Evolutionary conservation across 2,797 vertebrate genomes (phyloP).

Genomic region (Falco concolor): DNA sequence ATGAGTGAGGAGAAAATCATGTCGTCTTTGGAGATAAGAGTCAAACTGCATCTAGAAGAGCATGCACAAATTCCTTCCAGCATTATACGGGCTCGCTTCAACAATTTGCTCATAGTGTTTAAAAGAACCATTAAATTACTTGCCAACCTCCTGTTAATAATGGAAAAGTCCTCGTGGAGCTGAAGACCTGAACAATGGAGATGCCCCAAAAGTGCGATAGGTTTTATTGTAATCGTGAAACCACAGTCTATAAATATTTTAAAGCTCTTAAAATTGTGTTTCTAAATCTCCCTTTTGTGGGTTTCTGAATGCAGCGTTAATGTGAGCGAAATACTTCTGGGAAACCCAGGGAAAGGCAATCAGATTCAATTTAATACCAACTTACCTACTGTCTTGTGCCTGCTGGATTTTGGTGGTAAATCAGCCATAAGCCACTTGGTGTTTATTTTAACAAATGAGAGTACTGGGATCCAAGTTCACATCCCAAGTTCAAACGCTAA

Average conservation of each 20-base stretch:
- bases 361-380: background rate
- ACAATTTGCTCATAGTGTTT: background rate
- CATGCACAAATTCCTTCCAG: background rate
- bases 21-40: background rate
- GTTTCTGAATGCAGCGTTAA: background rate
- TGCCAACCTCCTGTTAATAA: background rate
- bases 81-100: background rate
- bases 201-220: slow-evolving; percentile 25
- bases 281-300: background rate
- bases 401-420: background rate
- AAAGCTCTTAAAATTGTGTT: slow-evolving; percentile 53
- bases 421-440: background rate
- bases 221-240: slow-evolving; percentile 59
- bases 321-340: background rate
- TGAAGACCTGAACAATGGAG: background rate
- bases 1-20: background rate
- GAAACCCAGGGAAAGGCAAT: slow-evolving; percentile 14
- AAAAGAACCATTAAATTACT: slow-evolving; percentile 1
- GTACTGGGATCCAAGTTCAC: background rate
- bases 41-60: background rate
- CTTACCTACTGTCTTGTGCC: background rate
- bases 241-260: slow-evolving; percentile 59
- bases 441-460: background rate
- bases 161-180: background rate
- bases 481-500: background rate